Evolutionary conservation across 92 coral and sea anemone species (phyloP), one percentile per base, ranked within the genome.

Genomic region (Umimayanthus chanpuru): DNA sequence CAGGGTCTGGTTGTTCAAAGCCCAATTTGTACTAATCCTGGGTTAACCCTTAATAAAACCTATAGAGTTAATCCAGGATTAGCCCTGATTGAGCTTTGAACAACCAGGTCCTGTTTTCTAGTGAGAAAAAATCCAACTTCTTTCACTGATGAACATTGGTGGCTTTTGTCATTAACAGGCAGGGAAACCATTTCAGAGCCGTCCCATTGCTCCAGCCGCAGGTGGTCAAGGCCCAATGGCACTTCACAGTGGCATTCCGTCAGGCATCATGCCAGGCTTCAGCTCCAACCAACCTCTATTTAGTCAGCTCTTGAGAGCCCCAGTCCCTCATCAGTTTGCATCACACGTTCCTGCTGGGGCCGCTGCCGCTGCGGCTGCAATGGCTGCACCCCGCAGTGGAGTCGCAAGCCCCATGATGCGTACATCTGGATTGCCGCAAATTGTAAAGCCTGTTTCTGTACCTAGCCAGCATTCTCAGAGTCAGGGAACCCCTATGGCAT

Each of bases 201-300:
- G 97, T 29, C 98, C 98, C 66, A 97, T 97, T 77, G 99, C 99
- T 6, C 99, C 99, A 80, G 99, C 99, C 26, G 91, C 98, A 68
- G 95, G 89, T 12, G 76, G 88, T 25, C 88, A 93, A 81, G 67
- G 91, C 89, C 72, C 89, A 82, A 87, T 90, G 90, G 88, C 89
- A 76, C 86, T 89, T 47, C 84, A 83, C 39, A 89, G 90, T 58
- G 80, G 80, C 80, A 64, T 90, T 20, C 93, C 80, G 8, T 82
- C 86, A 68, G 86, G 86, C 7, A 68, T 90, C n/a, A 81, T 77
- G 82, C 71, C 80, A 3, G 74, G 50, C 15, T 73, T 86, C 67
- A 80, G 79, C 6, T 73, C 85, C 32, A 72, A 81, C 61, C 93
- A 43, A 26, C 87, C 70, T 43, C 38, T 70, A 49, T 18, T 70